phyloP scores from a whole-genome alignment of 2,888 invertebrate species.

The Aelia acuminata region DNA sequence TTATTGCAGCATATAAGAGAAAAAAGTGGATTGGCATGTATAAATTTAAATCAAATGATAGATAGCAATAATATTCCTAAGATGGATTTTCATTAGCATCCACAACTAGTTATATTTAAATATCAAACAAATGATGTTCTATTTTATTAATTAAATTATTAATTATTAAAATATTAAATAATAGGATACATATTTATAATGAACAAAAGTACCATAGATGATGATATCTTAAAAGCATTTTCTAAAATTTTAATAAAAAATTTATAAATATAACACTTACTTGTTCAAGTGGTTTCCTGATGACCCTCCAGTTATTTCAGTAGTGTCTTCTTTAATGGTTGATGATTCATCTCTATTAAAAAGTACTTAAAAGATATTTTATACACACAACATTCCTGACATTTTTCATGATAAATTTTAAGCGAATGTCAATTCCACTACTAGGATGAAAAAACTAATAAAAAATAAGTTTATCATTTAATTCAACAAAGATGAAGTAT shows the following conservation, averaged over 20 bases:
- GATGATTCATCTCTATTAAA: slow-evolving; percentile 34
- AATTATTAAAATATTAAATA: not conserved
- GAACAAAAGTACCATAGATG: not conserved
- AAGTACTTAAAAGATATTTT: slow-evolving; percentile 24
- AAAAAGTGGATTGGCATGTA: not conserved
- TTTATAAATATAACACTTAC: slow-evolving; percentile 9
- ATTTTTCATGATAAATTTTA: slow-evolving; percentile 4
- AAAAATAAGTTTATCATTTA: not conserved
- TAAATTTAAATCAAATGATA: not conserved
- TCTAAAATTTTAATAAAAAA: not conserved
- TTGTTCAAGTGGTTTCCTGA: slow-evolving; percentile 43
- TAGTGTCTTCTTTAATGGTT: slow-evolving; percentile 10
- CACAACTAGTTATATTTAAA: too few species aligned
- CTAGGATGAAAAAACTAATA: not conserved
- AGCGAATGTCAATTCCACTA: not conserved
- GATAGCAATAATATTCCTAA: not conserved
- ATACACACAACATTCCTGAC: slow-evolving; percentile 19
- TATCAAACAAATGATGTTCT: not conserved
- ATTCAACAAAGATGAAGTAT: not conserved
- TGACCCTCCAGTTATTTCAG: slow-evolving; percentile 39
- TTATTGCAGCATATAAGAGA: not conserved
- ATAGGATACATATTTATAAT: not conserved
- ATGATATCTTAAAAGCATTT: not conserved
- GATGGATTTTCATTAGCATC: too few species aligned
- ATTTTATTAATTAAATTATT: not conserved